Evolutionary conservation across 2,888 invertebrate species (phyloP), one percentile per base, ranked within the genome.

Genomic region (Lasioglossum pauxillum): DNA sequence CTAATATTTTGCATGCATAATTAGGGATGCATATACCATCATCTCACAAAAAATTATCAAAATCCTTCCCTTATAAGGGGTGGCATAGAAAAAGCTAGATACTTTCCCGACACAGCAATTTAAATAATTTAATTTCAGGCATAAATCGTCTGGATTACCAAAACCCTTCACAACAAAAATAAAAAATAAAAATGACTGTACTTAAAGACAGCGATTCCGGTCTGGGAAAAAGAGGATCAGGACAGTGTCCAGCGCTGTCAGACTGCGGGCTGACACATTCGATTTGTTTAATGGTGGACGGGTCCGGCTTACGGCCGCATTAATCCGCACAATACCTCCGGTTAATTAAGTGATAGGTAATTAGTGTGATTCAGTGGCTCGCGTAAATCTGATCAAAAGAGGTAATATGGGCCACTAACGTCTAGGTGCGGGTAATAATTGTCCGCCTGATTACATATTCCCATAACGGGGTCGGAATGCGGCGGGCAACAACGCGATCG

Each of bases 371-470:
- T 77, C 64, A 76, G n/a, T 19, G 46, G n/a, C 19, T 14, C 31
- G 53, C 35, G 46, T 38, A 44, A 75, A 80, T 80, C 69, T 57
- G 75, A 69, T 80, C 74, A 69, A 75, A 57, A 74, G 27, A 44
- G 53, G 41, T 44, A 57, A 44, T 35, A 53, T 19, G n/a, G 44
- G 67, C 19, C 27, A n/a, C n/a, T 44, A 27, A 69, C 80, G 74
- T 82, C 69, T 53, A 53, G 31, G 2, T 31, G 69, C 4, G 73
- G 41, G 19, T 31, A 35, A 81, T 78, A 80, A 82, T 82, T 80
- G 67, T 69, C 75, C 75, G 69, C 38, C 69, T 27, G 80, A 80
- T 80, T 69, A 69, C n/a, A 74, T 71, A 57, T 80, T 75, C 46
- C 44, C 27, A 41, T 31, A 82, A 75, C 44, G 74, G 23, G 53